A percentile compares a stretch with the other conserved stretches of the same genome.
Evolutionary conservation across 2,797 vertebrate species (phyloP).

Genomic region (Numenius phaeopus): DNA sequence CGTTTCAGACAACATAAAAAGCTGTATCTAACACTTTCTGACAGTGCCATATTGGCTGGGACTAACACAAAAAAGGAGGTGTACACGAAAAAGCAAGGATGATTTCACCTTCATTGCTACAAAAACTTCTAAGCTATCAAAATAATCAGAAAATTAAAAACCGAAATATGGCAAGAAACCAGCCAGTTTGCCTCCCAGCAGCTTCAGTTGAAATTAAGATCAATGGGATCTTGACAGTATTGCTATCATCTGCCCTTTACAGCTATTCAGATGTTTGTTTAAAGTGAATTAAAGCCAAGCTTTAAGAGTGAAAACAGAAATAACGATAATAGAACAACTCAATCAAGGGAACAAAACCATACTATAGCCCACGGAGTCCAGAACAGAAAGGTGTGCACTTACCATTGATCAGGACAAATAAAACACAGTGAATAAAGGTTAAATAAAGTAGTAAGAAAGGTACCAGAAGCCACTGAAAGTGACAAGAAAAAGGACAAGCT

Average conservation of each 20-base stretch:
- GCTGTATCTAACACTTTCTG: conserved; percentile 53
- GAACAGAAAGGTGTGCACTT: conserved; percentile 1
- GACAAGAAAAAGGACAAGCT: neutral
- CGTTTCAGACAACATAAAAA: conserved; percentile 60
- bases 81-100: conserved; percentile 8
- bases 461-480: conserved; percentile 31
- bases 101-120: conserved; percentile 8
- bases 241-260: neutral
- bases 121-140: conserved; percentile 17
- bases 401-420: conserved; percentile 24
- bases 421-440: conserved; percentile 8
- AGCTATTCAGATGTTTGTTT: conserved; percentile 32
- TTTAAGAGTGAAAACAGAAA: conserved; percentile 25
- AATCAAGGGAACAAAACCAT: neutral
- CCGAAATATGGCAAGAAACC: neutral
- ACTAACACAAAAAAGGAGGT: conserved; percentile 20
- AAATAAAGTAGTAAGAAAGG: conserved; percentile 29
- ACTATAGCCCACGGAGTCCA: neutral
- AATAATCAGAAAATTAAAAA: conserved; percentile 42
- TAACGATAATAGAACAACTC: neutral
- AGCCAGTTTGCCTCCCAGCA: neutral
- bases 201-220: neutral
- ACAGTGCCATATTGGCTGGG: conserved; percentile 61
- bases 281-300: conserved; percentile 30
- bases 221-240: conserved; percentile 7